Evolutionary conservation across 1,140 invertebrate genomes (phyloP), one percentile per base, ranked within the genome.

Genomic region (Episyrphus balteatus): DNA sequence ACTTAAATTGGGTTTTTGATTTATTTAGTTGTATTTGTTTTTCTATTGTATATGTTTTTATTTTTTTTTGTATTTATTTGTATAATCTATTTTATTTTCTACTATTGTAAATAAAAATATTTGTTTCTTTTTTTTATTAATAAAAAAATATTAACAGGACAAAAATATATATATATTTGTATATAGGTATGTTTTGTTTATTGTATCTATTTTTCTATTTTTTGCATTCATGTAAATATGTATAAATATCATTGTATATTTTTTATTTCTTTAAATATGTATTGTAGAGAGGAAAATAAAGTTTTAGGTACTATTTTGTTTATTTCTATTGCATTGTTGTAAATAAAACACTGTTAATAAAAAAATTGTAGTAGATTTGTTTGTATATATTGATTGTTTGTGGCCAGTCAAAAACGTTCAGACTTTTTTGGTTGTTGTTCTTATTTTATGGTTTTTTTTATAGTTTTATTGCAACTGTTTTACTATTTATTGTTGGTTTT

Each of bases 361-460:
- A 37, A 5, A 17, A 14, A 37, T 5, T 14, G 10, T 5, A 37
- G 5, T 6, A 14, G 36, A 5, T n/a, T 37, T 38, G 36, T 42
- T 32, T 7, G 21, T 30, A 49, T 47, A 45, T 19, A 14, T 45
- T 18, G 10, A 5, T 44, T 21, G 19, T 21, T 13, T 14, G 52
- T 50, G 47, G 62, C 63, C 63, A 66, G 56, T 66, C 63, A 66
- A 66, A 66, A 66, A 66, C 63, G 63, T 66, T 66, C 63, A 61
- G 62, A 66, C 62, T 62, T 59, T 53, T 47, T 47, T 52, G 41
- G 51, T 49, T 55, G 43, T 43, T 48, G 45, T 47, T 33, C 47
- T 12, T 39, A 49, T 55, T 49, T 51, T 12, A 41, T 49, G 45
- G 34, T 41, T 45, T 48, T 11, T 18, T 48, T 33, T 43, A 32